phyloP scores from a whole-genome alignment of 1,140 invertebrate species.

The Octopus sinensis region DNA sequence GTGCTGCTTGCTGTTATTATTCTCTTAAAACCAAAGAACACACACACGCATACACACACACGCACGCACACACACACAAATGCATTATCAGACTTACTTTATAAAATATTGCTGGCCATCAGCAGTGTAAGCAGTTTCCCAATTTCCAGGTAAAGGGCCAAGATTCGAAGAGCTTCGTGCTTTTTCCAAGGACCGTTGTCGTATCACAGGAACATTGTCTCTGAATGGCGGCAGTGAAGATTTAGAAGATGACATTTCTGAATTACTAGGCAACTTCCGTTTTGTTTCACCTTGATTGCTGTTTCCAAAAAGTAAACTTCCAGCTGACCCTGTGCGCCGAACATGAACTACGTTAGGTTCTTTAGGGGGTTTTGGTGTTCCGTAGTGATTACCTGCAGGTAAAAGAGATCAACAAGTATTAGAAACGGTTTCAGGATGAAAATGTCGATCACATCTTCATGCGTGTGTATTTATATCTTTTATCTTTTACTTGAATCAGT shows the following conservation, averaged over 20 bases:
- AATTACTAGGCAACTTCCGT: constrained; percentile 64
- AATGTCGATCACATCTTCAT: no score
- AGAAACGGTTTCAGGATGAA: no score
- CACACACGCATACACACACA: no score
- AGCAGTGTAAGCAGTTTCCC: constrained; percentile 96
- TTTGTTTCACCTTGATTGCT: constrained; percentile 63
- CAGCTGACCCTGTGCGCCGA: constrained; percentile 46
- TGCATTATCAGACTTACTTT: constrained; percentile 71
- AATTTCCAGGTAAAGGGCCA: constrained; percentile 88
- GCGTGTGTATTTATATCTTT: no score
- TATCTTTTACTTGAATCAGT: no score
- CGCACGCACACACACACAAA: no score
- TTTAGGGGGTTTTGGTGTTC: constrained; percentile 59
- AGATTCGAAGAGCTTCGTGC: constrained; percentile 59
- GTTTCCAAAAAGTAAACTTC: constrained; percentile 59
- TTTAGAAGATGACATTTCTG: constrained; percentile 41
- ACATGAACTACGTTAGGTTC: constrained; percentile 48
- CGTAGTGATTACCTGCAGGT: constrained; percentile 59
- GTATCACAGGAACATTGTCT: constrained; percentile 32
- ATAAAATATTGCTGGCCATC: constrained; percentile 96
- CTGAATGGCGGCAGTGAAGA: constrained; percentile 35
- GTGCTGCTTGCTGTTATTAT: no score
- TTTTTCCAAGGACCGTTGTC: constrained; percentile 44
- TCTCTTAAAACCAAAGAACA: no score
- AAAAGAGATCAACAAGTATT: background rate